Conservation (phyloP, 1,140 invertebrate genomes). For the Lysiphlebus fabarum region DNA sequence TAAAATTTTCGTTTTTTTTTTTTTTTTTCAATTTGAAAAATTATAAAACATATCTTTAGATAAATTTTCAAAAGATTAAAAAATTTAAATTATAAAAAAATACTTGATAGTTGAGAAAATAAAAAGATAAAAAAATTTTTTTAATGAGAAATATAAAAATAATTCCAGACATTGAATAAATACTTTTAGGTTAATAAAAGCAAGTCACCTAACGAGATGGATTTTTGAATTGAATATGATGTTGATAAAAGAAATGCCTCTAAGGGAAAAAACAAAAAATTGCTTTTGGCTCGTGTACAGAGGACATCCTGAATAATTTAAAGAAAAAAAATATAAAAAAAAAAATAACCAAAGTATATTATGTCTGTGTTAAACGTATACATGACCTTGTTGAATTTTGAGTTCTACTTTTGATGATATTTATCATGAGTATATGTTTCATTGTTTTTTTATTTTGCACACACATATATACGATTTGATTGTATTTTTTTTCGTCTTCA, state of each 20-base stretch:
- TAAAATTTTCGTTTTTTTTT: too few relatives aligned
- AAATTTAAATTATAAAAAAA: too few relatives aligned
- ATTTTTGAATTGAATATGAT: neutral
- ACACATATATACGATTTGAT: neutral
- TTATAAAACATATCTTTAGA: too few relatives aligned
- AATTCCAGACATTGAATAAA: too few relatives aligned
- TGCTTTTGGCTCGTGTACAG: neutral
- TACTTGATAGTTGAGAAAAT: too few relatives aligned
- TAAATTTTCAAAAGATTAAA: too few relatives aligned
- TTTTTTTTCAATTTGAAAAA: too few relatives aligned
- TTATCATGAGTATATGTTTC: slow-evolving; percentile 2
- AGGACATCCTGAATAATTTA: slow-evolving; percentile 11
- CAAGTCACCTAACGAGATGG: neutral
- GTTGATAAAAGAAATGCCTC: slow-evolving; percentile 11
- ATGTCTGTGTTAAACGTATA: slow-evolving; percentile 1
- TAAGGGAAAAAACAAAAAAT: neutral
- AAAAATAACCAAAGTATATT: neutral
- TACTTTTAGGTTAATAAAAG: too few relatives aligned
- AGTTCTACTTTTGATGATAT: slow-evolving; percentile 16
- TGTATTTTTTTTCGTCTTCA: slow-evolving; percentile 14
- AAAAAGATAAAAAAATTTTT: too few relatives aligned
- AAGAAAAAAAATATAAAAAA: too few relatives aligned
- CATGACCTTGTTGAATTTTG: slow-evolving; percentile 23
- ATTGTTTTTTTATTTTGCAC: slow-evolving; percentile 13
- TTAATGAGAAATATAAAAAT: too few relatives aligned